Evolutionary conservation across 2,797 vertebrate species (phyloP), one percentile per base, ranked within the genome.

Genomic region (Pelodytes ibericus): DNA sequence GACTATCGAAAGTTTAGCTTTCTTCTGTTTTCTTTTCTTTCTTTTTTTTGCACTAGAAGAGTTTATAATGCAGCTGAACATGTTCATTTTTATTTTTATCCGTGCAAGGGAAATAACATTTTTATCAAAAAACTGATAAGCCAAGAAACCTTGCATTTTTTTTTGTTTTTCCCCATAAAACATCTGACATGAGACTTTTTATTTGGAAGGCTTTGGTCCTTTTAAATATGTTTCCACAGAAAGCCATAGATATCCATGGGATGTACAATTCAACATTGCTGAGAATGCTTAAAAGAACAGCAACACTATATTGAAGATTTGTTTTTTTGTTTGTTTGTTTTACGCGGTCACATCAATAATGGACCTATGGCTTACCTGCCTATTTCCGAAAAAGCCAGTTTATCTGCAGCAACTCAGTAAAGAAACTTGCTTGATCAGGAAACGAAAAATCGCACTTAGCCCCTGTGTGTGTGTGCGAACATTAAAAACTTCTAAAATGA

Each of bases 1-100:
- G 96, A 53, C 97, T 96, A 84, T 96, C 96, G 0, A 96, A 97
- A 91, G 93, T 90, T 44, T 98, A 80, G 62, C n/a, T 9, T 15
- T 15, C 31, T 69, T 27, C 29, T 61, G 25, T 0, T 6, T 3
- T 22, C 3, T 65, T 60, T 56, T 26, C 57, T 65, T 53, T 57
- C 80, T n/a, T n/a, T n/a, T n/a, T n/a, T 84, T 83, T 83, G 84
- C 86, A 88, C 85, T 84, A 80, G 85, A 86, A 85, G 80, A 72
- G 61, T 13, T n/a, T 77, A 80, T 65, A 72, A 77, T 81, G 62
- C 81, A 80, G 71, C 75, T 79, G 69, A 61, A 69, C 24, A 16
- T 16, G 72, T 62, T 57, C 61, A 0, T 68, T 53, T 62, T 53
- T 69, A 30, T 11, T 66, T 47, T 20, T 33, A 29, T 33, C 11